phyloP scores from a whole-genome alignment of 2,888 invertebrate genomes.

The Macrosiphum euphorbiae region DNA sequence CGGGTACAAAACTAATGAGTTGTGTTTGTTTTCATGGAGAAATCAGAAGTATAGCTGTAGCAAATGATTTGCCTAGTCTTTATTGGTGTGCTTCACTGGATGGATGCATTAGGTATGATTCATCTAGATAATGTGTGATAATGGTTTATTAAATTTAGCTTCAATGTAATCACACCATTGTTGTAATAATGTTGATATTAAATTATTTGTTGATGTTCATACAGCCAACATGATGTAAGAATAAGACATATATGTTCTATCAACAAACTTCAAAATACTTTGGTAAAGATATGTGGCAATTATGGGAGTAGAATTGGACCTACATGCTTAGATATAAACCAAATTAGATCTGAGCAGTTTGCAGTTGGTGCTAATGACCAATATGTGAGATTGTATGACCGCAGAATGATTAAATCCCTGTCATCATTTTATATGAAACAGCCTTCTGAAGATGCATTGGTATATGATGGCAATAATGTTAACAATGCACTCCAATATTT shows the following conservation, averaged over 20 bases:
- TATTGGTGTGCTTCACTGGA: constrained; percentile 96
- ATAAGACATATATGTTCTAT: constrained; percentile 81
- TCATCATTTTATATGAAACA: constrained; percentile 67
- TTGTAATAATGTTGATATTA: not conserved
- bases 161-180: not conserved
- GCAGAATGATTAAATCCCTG: constrained; percentile 82
- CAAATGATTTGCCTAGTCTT: constrained; percentile 85
- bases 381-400: constrained; percentile 91
- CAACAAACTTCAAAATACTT: constrained; percentile 76
- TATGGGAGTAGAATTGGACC: constrained; percentile 84
- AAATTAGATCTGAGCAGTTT: constrained; percentile 84
- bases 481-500: constrained; percentile 78
- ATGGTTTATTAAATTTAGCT: constrained; percentile 70
- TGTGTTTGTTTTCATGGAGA: constrained; percentile 90
- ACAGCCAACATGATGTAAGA: constrained; percentile 90
- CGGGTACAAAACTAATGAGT: constrained; percentile 74
- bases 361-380: constrained; percentile 96
- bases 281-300: constrained; percentile 84
- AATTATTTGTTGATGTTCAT: constrained; percentile 66
- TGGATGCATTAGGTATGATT: no score
- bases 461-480: constrained; percentile 5
- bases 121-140: no score
- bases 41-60: constrained; percentile 91
- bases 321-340: constrained; percentile 93
- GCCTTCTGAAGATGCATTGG: no score